Conservation (phyloP, 2,113 vertebrate species). For the Zosterops borbonicus region DNA sequence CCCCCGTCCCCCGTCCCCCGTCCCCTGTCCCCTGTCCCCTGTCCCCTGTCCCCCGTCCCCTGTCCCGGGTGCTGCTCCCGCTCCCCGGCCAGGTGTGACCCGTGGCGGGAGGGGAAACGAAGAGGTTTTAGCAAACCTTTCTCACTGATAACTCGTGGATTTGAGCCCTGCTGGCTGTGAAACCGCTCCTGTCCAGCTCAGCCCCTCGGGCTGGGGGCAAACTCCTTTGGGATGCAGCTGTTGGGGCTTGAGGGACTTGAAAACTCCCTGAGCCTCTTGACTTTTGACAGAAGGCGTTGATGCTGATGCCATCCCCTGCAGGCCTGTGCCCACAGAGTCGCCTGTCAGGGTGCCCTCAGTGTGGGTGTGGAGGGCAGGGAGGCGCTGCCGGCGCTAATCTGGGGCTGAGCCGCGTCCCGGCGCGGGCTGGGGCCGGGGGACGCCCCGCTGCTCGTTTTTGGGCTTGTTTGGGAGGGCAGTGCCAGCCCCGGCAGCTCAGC, state of each 20-base stretch:
- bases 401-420: background rate
- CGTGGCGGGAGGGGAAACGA: rapidly evolving
- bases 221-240: background rate
- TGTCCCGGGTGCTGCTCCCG: background rate
- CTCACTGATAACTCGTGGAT: rapidly evolving
- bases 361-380: background rate
- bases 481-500: background rate
- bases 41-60: background rate
- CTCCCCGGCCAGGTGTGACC: background rate
- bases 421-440: background rate
- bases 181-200: rapidly evolving
- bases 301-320: rapidly evolving
- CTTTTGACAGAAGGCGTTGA: background rate
- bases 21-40: background rate
- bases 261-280: background rate
- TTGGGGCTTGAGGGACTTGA: rapidly evolving
- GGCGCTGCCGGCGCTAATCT: background rate
- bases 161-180: background rate
- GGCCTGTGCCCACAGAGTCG: rapidly evolving
- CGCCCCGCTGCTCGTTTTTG: background rate
- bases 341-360: rapidly evolving
- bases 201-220: rapidly evolving
- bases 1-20: no score
- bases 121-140: rapidly evolving
- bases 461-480: background rate